Evolutionary conservation across 2,797 vertebrate species (phyloP).

Genomic region (Hoplostethus mediterraneus): DNA sequence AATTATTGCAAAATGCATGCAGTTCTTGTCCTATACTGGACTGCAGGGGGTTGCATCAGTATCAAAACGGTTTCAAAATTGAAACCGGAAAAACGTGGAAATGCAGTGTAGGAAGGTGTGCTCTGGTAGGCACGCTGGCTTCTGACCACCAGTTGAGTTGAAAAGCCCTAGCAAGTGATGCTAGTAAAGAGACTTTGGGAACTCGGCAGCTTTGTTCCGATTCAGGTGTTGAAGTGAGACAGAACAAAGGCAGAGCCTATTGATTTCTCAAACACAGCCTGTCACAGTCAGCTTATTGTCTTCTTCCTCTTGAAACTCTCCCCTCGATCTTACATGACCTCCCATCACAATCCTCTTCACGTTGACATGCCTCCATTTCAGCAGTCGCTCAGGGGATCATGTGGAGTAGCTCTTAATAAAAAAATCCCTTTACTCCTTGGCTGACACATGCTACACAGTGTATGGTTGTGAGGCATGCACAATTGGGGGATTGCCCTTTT

Average conservation of each 20-base stretch:
- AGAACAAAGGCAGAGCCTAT: slow-evolving; percentile 76
- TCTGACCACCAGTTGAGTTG: slow-evolving; percentile 36
- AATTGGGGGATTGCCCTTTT: slow-evolving; percentile 17
- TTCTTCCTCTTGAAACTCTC: slow-evolving; percentile 71
- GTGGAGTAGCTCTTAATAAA: slow-evolving; percentile 19
- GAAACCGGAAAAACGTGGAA: slow-evolving; percentile 42
- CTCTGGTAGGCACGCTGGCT: slow-evolving; percentile 15
- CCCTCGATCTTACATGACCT: slow-evolving; percentile 71
- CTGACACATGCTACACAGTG: slow-evolving; percentile 15
- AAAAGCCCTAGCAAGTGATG: slow-evolving; percentile 54
- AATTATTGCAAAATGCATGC: slow-evolving; percentile 32
- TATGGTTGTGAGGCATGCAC: slow-evolving; percentile 20
- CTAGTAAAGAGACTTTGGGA: slow-evolving; percentile 47
- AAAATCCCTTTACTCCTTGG: background rate
- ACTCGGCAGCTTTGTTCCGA: slow-evolving; percentile 59
- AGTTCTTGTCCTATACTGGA: slow-evolving; percentile 20
- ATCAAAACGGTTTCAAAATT: slow-evolving; percentile 26
- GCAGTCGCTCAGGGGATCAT: slow-evolving; percentile 49
- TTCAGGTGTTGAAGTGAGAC: slow-evolving; percentile 73
- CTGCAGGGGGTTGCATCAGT: slow-evolving; percentile 15
- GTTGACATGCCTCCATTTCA: slow-evolving; percentile 52
- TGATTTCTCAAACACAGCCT: slow-evolving; percentile 76
- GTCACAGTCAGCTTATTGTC: slow-evolving; percentile 75
- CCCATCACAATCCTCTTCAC: slow-evolving; percentile 56
- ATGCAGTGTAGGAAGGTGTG: background rate